Evolutionary conservation across 2,113 vertebrate genomes (phyloP).

Genomic region (Gorsachius goisagi): DNA sequence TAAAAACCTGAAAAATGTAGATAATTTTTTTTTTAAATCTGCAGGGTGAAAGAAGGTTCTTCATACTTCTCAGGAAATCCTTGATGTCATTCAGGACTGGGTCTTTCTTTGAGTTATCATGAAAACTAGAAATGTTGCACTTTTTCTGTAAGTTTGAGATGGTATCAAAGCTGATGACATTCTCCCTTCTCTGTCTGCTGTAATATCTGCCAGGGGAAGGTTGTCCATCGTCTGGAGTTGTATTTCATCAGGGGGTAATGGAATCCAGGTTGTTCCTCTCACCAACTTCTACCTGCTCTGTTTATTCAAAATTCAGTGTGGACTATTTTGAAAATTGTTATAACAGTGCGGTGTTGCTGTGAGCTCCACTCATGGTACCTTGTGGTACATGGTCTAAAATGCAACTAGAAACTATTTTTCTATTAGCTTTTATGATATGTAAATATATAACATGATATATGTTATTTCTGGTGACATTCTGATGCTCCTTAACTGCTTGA

Average conservation of each 20-base stretch:
- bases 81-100: background rate
- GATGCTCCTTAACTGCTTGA: background rate
- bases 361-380: rapidly evolving
- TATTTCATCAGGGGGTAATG: background rate
- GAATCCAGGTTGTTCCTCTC: background rate
- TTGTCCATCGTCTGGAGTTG: background rate
- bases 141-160: background rate
- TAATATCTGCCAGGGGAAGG: background rate
- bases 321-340: background rate
- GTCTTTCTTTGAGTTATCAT: background rate
- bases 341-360: background rate
- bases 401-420: background rate
- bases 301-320: background rate
- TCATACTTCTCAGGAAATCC: background rate
- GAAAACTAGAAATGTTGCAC: background rate
- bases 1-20: background rate
- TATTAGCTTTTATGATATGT: background rate
- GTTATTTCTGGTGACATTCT: background rate
- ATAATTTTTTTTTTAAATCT: background rate
- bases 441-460: too few species aligned
- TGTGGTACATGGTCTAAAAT: background rate
- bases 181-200: background rate
- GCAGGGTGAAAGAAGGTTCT: background rate
- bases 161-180: background rate
- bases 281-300: background rate